A percentile compares a stretch with the other conserved stretches of the same genome.
Conservation (phyloP, 2,888 invertebrate species). For the Eristalis tenax region DNA sequence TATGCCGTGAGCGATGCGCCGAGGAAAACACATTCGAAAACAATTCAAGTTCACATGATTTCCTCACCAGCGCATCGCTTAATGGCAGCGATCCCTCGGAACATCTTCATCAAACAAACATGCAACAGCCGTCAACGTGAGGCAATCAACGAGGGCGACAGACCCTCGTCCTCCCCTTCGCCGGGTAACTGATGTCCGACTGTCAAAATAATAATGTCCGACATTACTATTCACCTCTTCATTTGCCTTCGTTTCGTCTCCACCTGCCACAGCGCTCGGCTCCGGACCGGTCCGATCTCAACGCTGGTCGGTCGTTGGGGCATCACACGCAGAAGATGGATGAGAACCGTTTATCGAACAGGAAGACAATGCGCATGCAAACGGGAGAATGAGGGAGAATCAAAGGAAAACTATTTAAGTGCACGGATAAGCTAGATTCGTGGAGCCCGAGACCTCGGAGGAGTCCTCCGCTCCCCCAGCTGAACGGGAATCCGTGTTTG, state of each 20-base stretch:
- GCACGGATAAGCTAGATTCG: constrained; percentile 26
- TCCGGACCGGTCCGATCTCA: neutral
- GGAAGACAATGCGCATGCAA: constrained; percentile 52
- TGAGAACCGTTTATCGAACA: constrained; percentile 63
- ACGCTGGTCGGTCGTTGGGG: neutral
- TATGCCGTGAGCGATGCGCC: constrained; percentile 12
- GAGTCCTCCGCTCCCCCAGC: constrained; percentile 38
- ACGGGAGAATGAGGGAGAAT: neutral
- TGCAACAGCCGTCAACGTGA: constrained; percentile 47
- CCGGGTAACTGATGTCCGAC: constrained; percentile 61
- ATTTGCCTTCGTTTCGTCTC: constrained; percentile 73
- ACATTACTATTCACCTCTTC: constrained; percentile 71
- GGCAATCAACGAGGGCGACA: constrained; percentile 38
- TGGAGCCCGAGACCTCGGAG: constrained; percentile 15
- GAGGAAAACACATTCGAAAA: constrained; percentile 14
- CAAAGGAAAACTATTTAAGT: constrained; percentile 26
- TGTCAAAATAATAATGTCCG: constrained; percentile 69
- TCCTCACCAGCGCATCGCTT: constrained; percentile 31
- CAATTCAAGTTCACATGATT: constrained; percentile 61
- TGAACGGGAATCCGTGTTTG: constrained; percentile 61
- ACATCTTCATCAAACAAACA: constrained; percentile 59
- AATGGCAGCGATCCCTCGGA: constrained; percentile 34
- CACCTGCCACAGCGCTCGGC: constrained; percentile 75
- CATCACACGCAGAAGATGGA: constrained; percentile 37
- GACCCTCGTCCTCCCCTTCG: neutral